Base-by-base conservation (phyloP, 1,140 invertebrate genomes). In the Drosophila ambigua region DNA sequence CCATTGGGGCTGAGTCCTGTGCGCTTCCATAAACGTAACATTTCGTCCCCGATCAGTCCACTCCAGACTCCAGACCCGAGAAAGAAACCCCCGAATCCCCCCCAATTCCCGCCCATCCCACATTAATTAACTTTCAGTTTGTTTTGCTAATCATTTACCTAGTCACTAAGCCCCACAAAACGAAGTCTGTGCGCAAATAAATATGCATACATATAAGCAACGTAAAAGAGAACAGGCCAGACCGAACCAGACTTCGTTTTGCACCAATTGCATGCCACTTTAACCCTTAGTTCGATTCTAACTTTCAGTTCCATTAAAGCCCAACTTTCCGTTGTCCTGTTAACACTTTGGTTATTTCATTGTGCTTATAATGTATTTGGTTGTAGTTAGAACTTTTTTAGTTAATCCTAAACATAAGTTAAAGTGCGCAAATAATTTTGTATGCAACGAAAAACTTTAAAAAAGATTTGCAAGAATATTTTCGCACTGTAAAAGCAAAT, bases 121-220 rank as follows among this genome's bases (percentile, higher is more conserved):
- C 72, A 63, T 89, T 83, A 79, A 67, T 88, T 88, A 89, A 65
- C 52, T 77, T 72, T 88, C 41, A 68, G 79, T 88, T 63, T 51
- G 43, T 89, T 77, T 50, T 26, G 35, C 59, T 13, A 39, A 63
- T 87, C 11, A 79, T 88, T 87, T 87, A 69, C 68, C n/a, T 88
- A 88, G 51, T 4, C 6, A 6, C 1, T 76, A 77, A 79, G 54
- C 9, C 67, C 73, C 67, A 77, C 72, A 79, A 88, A 76, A 60
- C 72, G 28, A 83, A 88, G 75, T 60, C 75, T 67, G 55, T 76
- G 55, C 48, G 31, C 13, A 11, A 5, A 31, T 49, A 16, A 16
- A 24, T 20, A 20, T 20, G 2, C 20, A 20, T 16, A 16, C 16
- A 55, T 23, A 13, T 24, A 57, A 50, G 41, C 48, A 46, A 28